Evolutionary conservation across 2,797 vertebrate genomes (phyloP).

Genomic region (Psittacula echo): DNA sequence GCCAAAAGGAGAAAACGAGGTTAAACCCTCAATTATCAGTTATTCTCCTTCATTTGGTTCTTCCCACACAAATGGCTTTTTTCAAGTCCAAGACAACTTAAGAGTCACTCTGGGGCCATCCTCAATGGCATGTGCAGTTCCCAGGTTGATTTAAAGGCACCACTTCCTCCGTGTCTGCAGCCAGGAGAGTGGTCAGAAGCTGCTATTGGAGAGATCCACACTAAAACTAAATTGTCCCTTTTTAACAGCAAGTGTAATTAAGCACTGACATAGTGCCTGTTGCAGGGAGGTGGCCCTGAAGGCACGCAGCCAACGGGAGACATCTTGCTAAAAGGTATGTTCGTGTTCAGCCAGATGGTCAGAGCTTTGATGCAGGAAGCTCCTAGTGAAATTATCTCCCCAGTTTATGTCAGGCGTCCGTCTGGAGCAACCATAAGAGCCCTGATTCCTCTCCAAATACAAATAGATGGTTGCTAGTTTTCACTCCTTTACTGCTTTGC

Average conservation of each 20-base stretch:
- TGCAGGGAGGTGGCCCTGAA: slow-evolving; percentile 27
- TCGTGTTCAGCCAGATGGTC: slow-evolving; percentile 45
- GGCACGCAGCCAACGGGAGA: slow-evolving; percentile 12
- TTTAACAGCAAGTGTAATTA: slow-evolving; percentile 9
- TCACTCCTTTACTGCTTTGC: background rate
- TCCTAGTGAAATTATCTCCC: slow-evolving; percentile 46
- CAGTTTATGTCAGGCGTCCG: slow-evolving; percentile 1
- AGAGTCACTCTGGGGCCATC: background rate
- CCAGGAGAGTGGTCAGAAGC: background rate
- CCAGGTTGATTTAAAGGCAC: background rate
- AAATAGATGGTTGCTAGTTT: slow-evolving; percentile 15
- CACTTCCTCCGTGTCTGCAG: background rate
- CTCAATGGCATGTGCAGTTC: background rate
- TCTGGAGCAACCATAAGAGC: slow-evolving; percentile 32
- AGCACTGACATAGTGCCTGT: slow-evolving; percentile 13
- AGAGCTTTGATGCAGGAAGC: slow-evolving; percentile 28
- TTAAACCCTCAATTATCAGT: background rate
- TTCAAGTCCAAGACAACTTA: background rate
- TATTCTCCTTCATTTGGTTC: background rate
- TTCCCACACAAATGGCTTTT: background rate
- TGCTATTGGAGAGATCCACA: background rate
- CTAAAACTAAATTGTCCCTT: slow-evolving; percentile 40
- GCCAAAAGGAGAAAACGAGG: background rate
- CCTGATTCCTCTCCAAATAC: slow-evolving; percentile 33
- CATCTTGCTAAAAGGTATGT: slow-evolving; percentile 46